A percentile compares a stretch with the other conserved stretches of the same genome.
These are phyloP conservation scores for Vanessa atalanta DNA, from an alignment of 1,140 invertebrate genomes.

Conservation along the genomic window DNA sequence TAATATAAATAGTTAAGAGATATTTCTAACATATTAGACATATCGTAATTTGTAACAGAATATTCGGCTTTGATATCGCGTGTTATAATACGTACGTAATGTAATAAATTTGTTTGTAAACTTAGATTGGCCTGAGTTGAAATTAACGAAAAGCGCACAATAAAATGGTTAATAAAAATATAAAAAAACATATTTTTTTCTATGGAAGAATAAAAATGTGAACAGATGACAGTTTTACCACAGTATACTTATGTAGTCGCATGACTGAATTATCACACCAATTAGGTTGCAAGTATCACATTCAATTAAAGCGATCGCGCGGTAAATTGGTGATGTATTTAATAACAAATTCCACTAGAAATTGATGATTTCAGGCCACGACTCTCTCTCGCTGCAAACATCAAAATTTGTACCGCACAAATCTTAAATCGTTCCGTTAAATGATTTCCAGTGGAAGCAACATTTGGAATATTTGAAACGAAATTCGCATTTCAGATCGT, in stretches of 20 bases:
- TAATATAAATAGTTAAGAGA: no score
- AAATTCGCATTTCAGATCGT: neutral
- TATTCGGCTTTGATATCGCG: no score
- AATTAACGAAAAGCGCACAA: no score
- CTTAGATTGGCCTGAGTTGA: no score
- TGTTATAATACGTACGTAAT: no score
- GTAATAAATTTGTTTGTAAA: no score
- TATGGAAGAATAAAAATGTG: neutral
- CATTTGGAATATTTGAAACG: slow-evolving; percentile 15
- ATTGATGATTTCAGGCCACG: slow-evolving; percentile 4
- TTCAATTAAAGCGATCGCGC: slow-evolving; percentile 47
- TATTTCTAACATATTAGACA: no score
- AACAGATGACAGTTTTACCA: neutral
- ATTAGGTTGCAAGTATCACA: slow-evolving; percentile 40
- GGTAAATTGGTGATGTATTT: slow-evolving; percentile 43
- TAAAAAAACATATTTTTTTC: neutral
- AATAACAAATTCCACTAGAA: slow-evolving; percentile 44
- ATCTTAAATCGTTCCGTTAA: slow-evolving; percentile 20
- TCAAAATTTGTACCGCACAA: slow-evolving; percentile 8
- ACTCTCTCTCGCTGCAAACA: slow-evolving; percentile 19
- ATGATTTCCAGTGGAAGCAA: slow-evolving; percentile 1
- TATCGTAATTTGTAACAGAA: no score
- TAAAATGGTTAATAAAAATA: neutral
- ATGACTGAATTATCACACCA: slow-evolving; percentile 23
- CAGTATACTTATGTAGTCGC: neutral